These are phyloP conservation scores for Polypedilum pembai DNA, from an alignment of 1,140 invertebrate genomes.

Conservation along the genomic window DNA sequence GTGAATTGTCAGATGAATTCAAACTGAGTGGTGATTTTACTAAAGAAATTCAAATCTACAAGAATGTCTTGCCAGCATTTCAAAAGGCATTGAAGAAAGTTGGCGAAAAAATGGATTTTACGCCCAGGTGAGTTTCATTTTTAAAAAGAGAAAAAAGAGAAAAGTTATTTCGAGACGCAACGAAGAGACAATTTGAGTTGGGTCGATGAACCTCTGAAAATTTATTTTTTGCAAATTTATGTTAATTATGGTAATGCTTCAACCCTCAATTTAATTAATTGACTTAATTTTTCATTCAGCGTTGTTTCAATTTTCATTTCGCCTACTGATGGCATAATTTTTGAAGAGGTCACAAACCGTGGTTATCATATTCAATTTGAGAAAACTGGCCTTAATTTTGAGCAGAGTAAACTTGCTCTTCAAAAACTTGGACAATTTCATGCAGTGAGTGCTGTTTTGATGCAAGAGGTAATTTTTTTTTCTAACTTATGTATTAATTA, in stretches of 20 bases:
- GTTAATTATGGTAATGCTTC: not conserved
- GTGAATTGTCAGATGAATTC: not conserved
- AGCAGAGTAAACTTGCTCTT: not conserved
- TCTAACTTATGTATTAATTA: too few relatives aligned
- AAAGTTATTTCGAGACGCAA: not conserved
- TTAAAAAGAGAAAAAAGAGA: not conserved
- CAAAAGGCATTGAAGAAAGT: not conserved
- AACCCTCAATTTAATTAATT: not conserved
- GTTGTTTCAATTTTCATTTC: not conserved
- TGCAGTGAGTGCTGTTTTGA: not conserved
- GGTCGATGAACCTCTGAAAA: not conserved
- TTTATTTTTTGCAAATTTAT: not conserved
- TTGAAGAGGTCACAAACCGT: constrained; percentile 1
- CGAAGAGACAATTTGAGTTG: too few relatives aligned
- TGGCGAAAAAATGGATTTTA: constrained; percentile 23
- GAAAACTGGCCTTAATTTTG: not conserved
- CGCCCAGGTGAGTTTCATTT: constrained; percentile 1
- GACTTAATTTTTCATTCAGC: not conserved
- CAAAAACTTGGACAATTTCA: not conserved
- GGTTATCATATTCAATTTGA: constrained; percentile 25
- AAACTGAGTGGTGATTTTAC: not conserved
- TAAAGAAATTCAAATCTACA: constrained; percentile 4
- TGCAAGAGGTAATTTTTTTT: constrained; percentile 9
- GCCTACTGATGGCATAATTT: constrained; percentile 10
- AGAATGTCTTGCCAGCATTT: not conserved